Evolutionary conservation across 2,113 vertebrate genomes (phyloP), one percentile per base, ranked within the genome.

Genomic region (Albula glossodonta): DNA sequence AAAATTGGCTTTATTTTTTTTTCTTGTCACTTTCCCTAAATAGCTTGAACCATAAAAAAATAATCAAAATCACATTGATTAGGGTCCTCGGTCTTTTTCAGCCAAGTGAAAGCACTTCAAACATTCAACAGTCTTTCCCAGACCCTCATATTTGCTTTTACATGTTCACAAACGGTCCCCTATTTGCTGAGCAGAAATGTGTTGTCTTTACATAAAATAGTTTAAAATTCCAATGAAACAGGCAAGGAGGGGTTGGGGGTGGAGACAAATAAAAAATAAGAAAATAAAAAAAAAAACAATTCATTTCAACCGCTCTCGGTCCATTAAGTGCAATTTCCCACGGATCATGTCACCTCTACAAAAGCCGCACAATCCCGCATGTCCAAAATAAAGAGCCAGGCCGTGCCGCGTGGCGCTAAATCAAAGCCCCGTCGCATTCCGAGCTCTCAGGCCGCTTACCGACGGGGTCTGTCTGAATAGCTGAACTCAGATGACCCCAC

Each of bases 261-360:
- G 31, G 31, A 1, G 31, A 41, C 31, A 41, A 41, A 41, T 41
- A 41, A 41, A 41, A 60, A 66, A 66, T 22, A 66, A 3, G 15
- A 66, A 66, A 22, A 66, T 5, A 60, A 41, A 41, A 66, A 66
- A 66, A 66, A 66, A 15, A 66, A 66, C 31, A 41, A 41, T 41
- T 41, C 31, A 41, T 19, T 66, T 66, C 60, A 66, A 66, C 19
- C 22, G 60, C 60, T 19, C 17, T 19, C 22, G 60, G 60, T 66
- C 60, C 3, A 66, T 74, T 74, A 74, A 74, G n/a, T 31, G 70
- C 70, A 66, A 66, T 74, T 74, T 31, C 70, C 70, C 70, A 31
- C 70, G 8, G 70, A 74, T 74, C n/a, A 74, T 74, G 70, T 74
- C 70, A 74, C 70, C 70, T 22, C 70, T 31, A 74, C n/a, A 74